These are phyloP conservation scores for Eumacrocentrus americanus DNA, from an alignment of 2,888 invertebrate genomes.

Conservation along the genomic window DNA sequence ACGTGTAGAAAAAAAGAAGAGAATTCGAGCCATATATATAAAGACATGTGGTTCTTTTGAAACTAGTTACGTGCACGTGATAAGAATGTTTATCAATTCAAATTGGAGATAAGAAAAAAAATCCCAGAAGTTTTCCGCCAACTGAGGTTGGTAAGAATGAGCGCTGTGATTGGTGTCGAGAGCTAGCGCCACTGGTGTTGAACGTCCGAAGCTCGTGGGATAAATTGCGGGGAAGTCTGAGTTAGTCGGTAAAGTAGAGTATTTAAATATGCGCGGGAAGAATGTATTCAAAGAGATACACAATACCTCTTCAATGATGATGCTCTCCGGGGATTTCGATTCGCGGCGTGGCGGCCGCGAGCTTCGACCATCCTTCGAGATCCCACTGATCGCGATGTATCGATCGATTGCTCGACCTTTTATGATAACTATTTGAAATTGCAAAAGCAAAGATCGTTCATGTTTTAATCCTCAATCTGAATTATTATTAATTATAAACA, in stretches of 20 bases:
- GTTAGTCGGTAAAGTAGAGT: conserved; percentile 9
- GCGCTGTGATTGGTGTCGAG: background rate
- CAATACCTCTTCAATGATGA: conserved; percentile 30
- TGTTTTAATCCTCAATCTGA: too few relatives aligned
- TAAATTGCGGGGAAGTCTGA: conserved; percentile 1
- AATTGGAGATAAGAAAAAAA: too few relatives aligned
- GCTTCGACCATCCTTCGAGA: conserved; percentile 24
- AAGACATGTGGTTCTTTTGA: background rate
- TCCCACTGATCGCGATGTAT: conserved; percentile 13
- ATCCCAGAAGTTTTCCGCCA: too few relatives aligned
- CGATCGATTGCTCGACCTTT: conserved; percentile 19
- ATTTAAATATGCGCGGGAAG: background rate
- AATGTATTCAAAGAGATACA: too few relatives aligned
- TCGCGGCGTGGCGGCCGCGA: conserved; percentile 35
- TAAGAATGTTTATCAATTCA: too few relatives aligned
- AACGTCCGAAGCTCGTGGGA: background rate
- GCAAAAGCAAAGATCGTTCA: background rate
- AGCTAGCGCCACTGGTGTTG: conserved; percentile 26
- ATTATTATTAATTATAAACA: too few relatives aligned
- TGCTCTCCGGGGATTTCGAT: conserved; percentile 33
- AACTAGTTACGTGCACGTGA: background rate
- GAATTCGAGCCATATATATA: background rate
- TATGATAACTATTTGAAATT: background rate
- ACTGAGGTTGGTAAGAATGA: conserved; percentile 22
- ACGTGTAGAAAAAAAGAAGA: background rate